Evolutionary conservation across 2,888 invertebrate genomes (phyloP).

Genomic region (Melikaiella ostensackeni): DNA sequence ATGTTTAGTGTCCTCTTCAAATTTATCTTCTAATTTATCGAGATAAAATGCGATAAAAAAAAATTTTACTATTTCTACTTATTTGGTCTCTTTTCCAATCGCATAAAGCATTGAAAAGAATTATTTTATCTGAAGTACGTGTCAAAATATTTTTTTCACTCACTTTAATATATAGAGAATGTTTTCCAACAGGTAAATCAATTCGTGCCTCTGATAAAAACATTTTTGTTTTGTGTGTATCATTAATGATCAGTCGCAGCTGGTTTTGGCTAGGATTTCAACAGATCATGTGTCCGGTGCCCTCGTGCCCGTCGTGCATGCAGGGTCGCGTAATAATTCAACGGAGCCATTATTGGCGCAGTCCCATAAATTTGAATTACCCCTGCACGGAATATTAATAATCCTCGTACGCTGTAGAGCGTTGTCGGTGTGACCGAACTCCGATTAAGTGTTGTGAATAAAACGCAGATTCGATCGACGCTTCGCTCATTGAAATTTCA

Average conservation of each 20-base stretch:
- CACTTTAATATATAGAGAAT: not conserved
- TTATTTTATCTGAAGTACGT: not conserved
- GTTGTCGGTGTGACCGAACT: slow-evolving; percentile 51
- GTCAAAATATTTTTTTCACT: not conserved
- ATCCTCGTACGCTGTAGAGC: slow-evolving; percentile 49
- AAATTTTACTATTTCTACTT: not conserved
- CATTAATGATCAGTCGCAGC: slow-evolving; percentile 30
- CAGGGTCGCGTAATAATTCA: slow-evolving; percentile 58
- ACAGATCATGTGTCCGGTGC: slow-evolving; percentile 40
- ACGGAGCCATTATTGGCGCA: slow-evolving; percentile 60
- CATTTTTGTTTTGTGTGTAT: slow-evolving; percentile 33
- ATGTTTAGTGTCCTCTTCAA: not conserved
- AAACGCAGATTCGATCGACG: slow-evolving; percentile 52
- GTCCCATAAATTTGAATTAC: slow-evolving; percentile 63
- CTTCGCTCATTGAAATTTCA: slow-evolving; percentile 43
- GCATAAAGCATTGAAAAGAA: not conserved
- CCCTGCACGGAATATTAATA: slow-evolving; percentile 59
- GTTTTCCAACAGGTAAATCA: slow-evolving; percentile 2
- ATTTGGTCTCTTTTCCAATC: not conserved
- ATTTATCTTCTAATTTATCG: not conserved
- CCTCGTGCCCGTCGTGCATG: slow-evolving; percentile 46
- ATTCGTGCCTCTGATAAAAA: not conserved
- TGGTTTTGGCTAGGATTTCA: slow-evolving; percentile 32
- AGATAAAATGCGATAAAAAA: not conserved
- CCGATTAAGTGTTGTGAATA: slow-evolving; percentile 56